Conservation (phyloP, 2,797 vertebrate genomes). For the Orientallactaga sibirica region DNA sequence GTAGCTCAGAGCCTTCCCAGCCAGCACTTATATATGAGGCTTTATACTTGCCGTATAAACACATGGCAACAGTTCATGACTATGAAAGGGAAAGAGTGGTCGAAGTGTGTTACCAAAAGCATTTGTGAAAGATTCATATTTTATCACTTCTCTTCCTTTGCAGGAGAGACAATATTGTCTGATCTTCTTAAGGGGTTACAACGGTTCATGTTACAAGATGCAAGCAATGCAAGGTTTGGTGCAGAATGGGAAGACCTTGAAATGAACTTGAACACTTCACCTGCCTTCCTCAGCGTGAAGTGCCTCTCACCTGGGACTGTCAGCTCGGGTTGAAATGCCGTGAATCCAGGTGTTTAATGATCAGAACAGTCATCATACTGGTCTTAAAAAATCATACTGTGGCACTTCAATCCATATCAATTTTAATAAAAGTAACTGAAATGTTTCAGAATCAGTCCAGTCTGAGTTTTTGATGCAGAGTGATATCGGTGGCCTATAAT, state of each 20-base stretch:
- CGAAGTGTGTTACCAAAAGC: constrained; percentile 32
- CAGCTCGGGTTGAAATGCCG: not conserved
- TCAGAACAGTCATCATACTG: constrained; percentile 36
- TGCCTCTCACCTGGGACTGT: not conserved
- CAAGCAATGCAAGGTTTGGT: not conserved
- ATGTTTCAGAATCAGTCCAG: constrained; percentile 21
- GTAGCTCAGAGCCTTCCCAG: not conserved
- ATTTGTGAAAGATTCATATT: constrained; percentile 44
- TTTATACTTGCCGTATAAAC: constrained; percentile 42
- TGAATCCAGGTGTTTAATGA: constrained; percentile 58
- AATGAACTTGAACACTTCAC: constrained; percentile 53
- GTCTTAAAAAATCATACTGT: constrained; percentile 53
- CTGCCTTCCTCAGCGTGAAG: not conserved
- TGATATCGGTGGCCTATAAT: constrained; percentile 41
- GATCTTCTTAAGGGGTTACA: constrained; percentile 20
- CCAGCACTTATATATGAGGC: constrained; percentile 1
- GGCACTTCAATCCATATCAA: constrained; percentile 8
- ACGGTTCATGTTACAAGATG: not conserved
- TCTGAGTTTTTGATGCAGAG: constrained; percentile 44
- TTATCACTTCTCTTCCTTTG: constrained; percentile 14
- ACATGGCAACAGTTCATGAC: not conserved
- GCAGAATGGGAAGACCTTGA: constrained; percentile 27
- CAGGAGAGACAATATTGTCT: not conserved
- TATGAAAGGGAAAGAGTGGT: constrained; percentile 18
- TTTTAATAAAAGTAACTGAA: constrained; percentile 49